Evolutionary conservation across 1,140 invertebrate species (phyloP).

Genomic region (Cotesia glomerata): DNA sequence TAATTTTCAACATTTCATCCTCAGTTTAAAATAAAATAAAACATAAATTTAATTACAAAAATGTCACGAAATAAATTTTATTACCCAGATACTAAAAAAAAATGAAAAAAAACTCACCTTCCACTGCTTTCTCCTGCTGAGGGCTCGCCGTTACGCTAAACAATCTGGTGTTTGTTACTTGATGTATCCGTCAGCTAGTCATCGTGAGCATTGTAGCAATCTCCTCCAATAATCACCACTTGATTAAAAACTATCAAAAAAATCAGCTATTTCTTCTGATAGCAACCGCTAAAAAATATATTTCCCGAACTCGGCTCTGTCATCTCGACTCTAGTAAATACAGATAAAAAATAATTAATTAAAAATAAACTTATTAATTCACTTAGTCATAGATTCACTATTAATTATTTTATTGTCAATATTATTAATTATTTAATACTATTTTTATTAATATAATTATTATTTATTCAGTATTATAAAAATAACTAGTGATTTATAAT

Average conservation of each 20-base stretch:
- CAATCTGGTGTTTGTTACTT: background rate
- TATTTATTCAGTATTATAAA: background rate
- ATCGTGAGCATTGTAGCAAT: slow-evolving; percentile 22
- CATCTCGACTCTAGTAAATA: background rate
- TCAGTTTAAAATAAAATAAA: no score
- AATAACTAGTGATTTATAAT: slow-evolving; percentile 5
- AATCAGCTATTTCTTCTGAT: background rate
- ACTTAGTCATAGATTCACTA: background rate
- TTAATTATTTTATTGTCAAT: background rate
- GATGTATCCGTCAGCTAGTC: slow-evolving; percentile 49
- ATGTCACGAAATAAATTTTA: no score
- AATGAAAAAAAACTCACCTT: slow-evolving; percentile 36
- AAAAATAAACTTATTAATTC: background rate
- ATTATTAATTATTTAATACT: background rate
- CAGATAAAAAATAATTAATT: background rate
- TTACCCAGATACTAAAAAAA: no score
- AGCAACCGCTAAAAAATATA: no score
- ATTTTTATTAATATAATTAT: no score
- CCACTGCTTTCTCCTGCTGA: slow-evolving; percentile 35
- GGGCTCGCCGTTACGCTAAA: slow-evolving; percentile 35
- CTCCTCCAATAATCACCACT: slow-evolving; percentile 9
- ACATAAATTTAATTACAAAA: no score
- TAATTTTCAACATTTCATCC: no score
- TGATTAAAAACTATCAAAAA: slow-evolving; percentile 13
- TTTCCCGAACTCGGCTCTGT: background rate